These are phyloP conservation scores for Galemys pyrenaicus DNA, from an alignment of 2,113 vertebrate species.

Conservation along the genomic window DNA sequence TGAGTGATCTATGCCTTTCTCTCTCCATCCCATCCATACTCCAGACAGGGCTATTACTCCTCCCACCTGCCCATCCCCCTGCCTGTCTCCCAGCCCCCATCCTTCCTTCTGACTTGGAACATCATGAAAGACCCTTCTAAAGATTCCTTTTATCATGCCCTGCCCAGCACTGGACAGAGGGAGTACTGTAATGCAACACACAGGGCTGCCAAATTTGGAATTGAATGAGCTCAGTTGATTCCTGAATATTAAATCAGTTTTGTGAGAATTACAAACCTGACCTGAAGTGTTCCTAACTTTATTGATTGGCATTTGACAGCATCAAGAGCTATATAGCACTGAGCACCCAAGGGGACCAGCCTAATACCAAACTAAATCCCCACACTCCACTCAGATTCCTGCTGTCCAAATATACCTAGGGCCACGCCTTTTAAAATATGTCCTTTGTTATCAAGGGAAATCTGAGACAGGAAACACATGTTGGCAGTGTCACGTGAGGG, in stretches of 20 bases:
- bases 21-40: not conserved
- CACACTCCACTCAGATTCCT: not conserved
- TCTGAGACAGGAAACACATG: conserved; percentile 75
- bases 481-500: conserved; percentile 34
- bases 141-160: not conserved
- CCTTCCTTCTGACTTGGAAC: conserved; percentile 58
- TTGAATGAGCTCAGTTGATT: conserved; percentile 64
- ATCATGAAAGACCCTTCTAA: conserved; percentile 62
- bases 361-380: not conserved
- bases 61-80: not conserved
- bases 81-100: not conserved
- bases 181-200: conserved; percentile 46
- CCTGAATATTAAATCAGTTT: conserved; percentile 64
- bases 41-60: not conserved
- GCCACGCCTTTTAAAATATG: conserved; percentile 71
- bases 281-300: conserved; percentile 53
- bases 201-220: conserved; percentile 40
- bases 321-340: not conserved
- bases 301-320: conserved; percentile 57
- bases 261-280: conserved; percentile 40
- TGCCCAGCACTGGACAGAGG: conserved; percentile 29
- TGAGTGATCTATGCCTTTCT: conserved; percentile 42
- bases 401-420: not conserved
- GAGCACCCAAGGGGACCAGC: not conserved
- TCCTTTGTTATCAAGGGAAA: conserved; percentile 75